A percentile compares a stretch with the other conserved stretches of the same genome.
Conservation (phyloP, 2,888 invertebrate genomes). For the Eustalomyia histrio region DNA sequence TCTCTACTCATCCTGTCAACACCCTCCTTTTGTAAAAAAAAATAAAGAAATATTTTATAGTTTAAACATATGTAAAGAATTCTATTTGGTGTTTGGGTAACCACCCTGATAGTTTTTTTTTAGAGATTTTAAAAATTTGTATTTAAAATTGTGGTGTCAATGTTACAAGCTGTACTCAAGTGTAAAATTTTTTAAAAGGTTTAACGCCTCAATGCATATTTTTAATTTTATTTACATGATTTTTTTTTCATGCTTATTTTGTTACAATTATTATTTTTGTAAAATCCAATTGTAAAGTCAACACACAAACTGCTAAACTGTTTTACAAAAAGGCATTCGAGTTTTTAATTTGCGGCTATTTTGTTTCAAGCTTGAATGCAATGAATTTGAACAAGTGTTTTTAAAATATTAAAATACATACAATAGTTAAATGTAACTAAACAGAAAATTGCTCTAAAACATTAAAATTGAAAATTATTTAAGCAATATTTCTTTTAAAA, state of each 20-base stretch:
- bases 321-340: conserved; percentile 12
- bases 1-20: conserved; percentile 36
- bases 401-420: too few relatives aligned
- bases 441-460: too few relatives aligned
- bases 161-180: conserved; percentile 43
- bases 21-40: conserved; percentile 38
- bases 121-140: conserved; percentile 2
- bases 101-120: conserved; percentile 49
- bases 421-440: too few relatives aligned
- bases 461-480: too few relatives aligned
- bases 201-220: conserved; percentile 54
- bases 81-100: conserved; percentile 45
- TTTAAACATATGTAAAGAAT: conserved; percentile 53
- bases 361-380: conserved; percentile 53
- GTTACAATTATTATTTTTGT: conserved; percentile 18
- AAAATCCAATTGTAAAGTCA: conserved; percentile 35
- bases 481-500: too few relatives aligned
- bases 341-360: conserved; percentile 45
- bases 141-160: conserved; percentile 50
- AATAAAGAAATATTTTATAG: conserved; percentile 13
- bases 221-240: conserved; percentile 44
- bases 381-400: conserved; percentile 56
- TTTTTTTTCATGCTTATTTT: conserved; percentile 6
- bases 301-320: background rate
- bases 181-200: conserved; percentile 51